Percentiles rank a stretch among this genome's conserved stretches.
Evolutionary conservation across 2,888 invertebrate genomes (phyloP).

Genomic region (Temnothorax rugatulus): DNA sequence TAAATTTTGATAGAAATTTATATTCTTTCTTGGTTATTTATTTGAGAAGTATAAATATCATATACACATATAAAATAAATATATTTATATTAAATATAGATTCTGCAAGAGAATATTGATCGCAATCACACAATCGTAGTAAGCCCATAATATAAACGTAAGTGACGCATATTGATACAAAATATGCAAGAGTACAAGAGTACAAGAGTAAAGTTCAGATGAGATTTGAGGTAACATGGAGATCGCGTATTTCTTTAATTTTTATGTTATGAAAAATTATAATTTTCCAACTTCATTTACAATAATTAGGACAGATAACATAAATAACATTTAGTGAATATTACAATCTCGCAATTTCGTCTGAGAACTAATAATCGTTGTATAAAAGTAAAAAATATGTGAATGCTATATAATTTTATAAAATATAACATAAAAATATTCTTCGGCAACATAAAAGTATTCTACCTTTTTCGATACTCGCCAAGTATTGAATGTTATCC

Average conservation of each 20-base stretch:
- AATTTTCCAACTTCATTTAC: conserved; percentile 23
- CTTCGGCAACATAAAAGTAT: neutral
- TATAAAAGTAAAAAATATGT: conserved; percentile 21
- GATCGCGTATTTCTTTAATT: neutral
- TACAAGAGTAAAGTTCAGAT: neutral
- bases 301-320: neutral
- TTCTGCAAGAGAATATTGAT: neutral
- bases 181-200: neutral
- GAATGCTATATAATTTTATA: neutral
- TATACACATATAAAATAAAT: conserved; percentile 5
- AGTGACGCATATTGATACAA: neutral
- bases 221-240: neutral
- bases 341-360: neutral
- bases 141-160: neutral
- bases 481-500: neutral
- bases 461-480: neutral
- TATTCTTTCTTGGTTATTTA: conserved; percentile 1
- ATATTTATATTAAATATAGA: neutral
- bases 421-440: conserved; percentile 4
- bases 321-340: neutral
- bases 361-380: neutral
- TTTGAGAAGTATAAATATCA: neutral
- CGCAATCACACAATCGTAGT: neutral
- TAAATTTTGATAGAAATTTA: neutral
- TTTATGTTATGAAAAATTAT: neutral